These are phyloP conservation scores for Phengaris alcon DNA, from an alignment of 2,888 invertebrate genomes.

Conservation along the genomic window DNA sequence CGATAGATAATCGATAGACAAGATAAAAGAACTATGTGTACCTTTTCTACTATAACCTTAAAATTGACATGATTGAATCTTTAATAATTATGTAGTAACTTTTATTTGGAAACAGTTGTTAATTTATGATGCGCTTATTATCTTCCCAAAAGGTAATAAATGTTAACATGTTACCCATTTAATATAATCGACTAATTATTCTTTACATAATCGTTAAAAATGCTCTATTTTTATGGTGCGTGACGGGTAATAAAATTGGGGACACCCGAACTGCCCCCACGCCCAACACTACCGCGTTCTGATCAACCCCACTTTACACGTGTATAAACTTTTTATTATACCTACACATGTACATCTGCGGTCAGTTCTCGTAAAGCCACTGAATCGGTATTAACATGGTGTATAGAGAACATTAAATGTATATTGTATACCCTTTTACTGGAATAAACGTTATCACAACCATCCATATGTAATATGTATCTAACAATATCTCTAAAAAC, in stretches of 20 bases:
- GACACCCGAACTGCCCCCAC: conserved; percentile 61
- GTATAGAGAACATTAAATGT: conserved; percentile 11
- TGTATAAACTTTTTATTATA: conserved; percentile 67
- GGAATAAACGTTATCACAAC: neutral
- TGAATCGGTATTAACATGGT: conserved; percentile 41
- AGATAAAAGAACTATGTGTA: no score
- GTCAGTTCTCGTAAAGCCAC: conserved; percentile 73
- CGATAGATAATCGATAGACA: no score
- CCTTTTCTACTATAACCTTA: no score
- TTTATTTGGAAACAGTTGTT: no score
- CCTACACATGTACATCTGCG: conserved; percentile 49
- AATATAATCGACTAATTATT: conserved; percentile 14
- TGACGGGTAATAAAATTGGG: conserved; percentile 76
- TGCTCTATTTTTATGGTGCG: conserved; percentile 66
- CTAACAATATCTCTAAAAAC: no score
- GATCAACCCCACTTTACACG: conserved; percentile 71
- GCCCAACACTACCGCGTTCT: conserved; percentile 50
- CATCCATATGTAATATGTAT: neutral
- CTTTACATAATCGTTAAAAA: conserved; percentile 38
- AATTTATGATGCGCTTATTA: no score
- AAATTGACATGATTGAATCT: neutral
- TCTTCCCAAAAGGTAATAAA: neutral
- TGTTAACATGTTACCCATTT: neutral
- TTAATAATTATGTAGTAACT: neutral
- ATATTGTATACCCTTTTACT: neutral